Conservation (phyloP, 2,113 vertebrate genomes). For the Stigmatopora argus region DNA sequence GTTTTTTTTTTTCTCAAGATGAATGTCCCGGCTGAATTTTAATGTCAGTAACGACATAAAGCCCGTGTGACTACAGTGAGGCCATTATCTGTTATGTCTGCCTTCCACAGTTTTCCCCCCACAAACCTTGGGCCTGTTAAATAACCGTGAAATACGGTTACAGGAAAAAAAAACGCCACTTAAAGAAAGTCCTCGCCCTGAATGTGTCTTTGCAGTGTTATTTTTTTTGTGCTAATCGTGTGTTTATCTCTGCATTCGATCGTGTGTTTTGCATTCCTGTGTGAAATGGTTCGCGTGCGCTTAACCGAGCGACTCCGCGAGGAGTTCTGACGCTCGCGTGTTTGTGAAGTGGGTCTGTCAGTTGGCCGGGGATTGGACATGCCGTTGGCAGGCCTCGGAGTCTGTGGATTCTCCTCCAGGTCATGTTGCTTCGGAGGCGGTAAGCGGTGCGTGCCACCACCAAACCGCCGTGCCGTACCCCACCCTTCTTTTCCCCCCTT, state of each 20-base stretch:
- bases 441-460: slow-evolving; percentile 60
- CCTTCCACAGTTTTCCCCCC: slow-evolving; percentile 20
- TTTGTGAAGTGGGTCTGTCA: slow-evolving; percentile 41
- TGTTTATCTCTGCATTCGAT: slow-evolving; percentile 35
- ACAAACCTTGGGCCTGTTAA: slow-evolving; percentile 29
- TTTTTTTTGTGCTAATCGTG: slow-evolving; percentile 5
- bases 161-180: slow-evolving; percentile 25
- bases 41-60: slow-evolving; percentile 29
- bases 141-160: slow-evolving; percentile 34
- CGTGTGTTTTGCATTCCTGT: slow-evolving; percentile 28
- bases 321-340: slow-evolving; percentile 8
- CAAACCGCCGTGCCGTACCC: slow-evolving; percentile 45
- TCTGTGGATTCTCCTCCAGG: slow-evolving; percentile 56
- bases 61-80: slow-evolving; percentile 22
- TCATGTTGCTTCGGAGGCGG: slow-evolving; percentile 36
- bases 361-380: slow-evolving; percentile 36
- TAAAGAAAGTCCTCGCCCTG: slow-evolving; percentile 32
- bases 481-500: neutral
- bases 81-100: slow-evolving; percentile 35
- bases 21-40: slow-evolving; percentile 28
- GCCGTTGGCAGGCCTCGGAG: slow-evolving; percentile 47
- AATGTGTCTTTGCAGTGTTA: slow-evolving; percentile 18
- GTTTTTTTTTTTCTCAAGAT: slow-evolving; percentile 21
- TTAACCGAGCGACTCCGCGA: slow-evolving; percentile 20
- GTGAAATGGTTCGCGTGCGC: slow-evolving; percentile 20